These are phyloP conservation scores for Octodonta nipae DNA, from an alignment of 2,888 invertebrate species.

Conservation along the genomic window DNA sequence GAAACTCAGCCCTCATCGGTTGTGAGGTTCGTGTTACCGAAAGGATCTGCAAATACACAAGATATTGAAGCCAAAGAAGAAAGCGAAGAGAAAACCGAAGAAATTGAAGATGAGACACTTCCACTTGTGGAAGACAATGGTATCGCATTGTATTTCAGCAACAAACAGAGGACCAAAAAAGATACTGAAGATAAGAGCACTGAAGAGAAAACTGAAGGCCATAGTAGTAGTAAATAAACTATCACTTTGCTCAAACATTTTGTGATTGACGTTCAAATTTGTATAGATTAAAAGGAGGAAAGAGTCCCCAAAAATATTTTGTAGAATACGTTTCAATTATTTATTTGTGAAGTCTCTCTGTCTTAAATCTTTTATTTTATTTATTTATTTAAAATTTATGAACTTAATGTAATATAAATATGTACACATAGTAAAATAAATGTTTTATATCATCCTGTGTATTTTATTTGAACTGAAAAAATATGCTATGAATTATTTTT, in stretches of 20 bases:
- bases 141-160: slow-evolving; percentile 44
- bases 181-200: slow-evolving; percentile 6
- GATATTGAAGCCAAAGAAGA: too few relatives aligned
- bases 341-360: background rate
- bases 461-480: too few relatives aligned
- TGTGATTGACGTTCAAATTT: background rate
- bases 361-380: slow-evolving; percentile 1
- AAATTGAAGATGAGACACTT: slow-evolving; percentile 18
- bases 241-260: background rate
- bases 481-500: too few relatives aligned
- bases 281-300: too few relatives aligned
- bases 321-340: background rate
- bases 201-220: slow-evolving; percentile 3
- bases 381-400: slow-evolving; percentile 1
- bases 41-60: slow-evolving; percentile 1
- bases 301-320: too few relatives aligned
- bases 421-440: background rate
- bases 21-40: slow-evolving; percentile 8
- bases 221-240: too few relatives aligned
- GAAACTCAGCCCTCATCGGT: slow-evolving; percentile 10
- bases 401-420: background rate
- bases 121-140: slow-evolving; percentile 43
- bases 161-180: slow-evolving; percentile 18
- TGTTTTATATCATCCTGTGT: too few relatives aligned
- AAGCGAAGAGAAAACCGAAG: slow-evolving; percentile 21